Base-by-base conservation (phyloP, 92 coral and sea anemone genomes). In the Palythoa grandiflora region DNA sequence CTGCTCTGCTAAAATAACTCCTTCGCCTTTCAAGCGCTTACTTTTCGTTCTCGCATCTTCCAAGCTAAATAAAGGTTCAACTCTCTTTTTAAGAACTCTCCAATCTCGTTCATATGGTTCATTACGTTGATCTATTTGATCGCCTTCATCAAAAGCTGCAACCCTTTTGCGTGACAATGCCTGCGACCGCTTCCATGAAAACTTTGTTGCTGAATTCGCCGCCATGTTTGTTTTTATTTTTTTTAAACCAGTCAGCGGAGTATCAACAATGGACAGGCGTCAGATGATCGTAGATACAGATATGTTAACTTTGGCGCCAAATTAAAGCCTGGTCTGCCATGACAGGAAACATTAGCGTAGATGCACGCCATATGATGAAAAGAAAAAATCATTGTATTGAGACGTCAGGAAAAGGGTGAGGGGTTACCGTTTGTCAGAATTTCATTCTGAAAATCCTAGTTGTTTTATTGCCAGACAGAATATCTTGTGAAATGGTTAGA, bases 1-100 rank as follows among this genome's bases (percentile, higher is more conserved):
- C 73, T 95, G 89, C 68, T 95, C 95, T 7, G 98, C 98, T 36
- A 96, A 86, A 40, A 96, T 84, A 8, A 91, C 86, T 59, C 98
- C 98, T 70, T 96, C 98, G 13, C 89, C 94, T 71, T 87, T 89
- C 76, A 96, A 90, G 3, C 98, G 89, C 66, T 55, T 78, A 55
- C 98, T 92, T 55, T 95, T 93, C 9, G 89, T 71, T 12, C 71
- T 51, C 16, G 70, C 85, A 74, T 96, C 98, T 50, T 93, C 96
- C 53, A 88, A 73, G 39, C 73, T 54, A 40, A 73, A 78, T 68
- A 77, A 20, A 38, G 84, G 68, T 15, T 77, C 84, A 37, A 76
- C 75, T 85, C 87, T 92, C 79, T 93, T 92, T 55, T 74, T 77
- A 68, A 90, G 85, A 35, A 89, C 88, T 66, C 92, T 66, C 93